Base-by-base conservation (phyloP, 2,113 vertebrate genomes). In the Microcebus jonahi region DNA sequence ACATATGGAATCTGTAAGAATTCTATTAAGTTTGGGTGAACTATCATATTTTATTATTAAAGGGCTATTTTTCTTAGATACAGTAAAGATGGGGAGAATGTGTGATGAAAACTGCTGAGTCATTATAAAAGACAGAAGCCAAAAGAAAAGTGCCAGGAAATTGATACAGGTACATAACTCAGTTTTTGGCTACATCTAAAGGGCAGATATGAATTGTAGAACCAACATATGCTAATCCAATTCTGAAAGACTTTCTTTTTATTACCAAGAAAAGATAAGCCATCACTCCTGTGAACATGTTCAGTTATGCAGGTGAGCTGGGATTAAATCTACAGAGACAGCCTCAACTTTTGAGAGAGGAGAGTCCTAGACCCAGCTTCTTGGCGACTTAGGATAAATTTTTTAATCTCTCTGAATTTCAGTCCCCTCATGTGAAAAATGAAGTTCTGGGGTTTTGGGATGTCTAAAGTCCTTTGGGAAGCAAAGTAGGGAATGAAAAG, bases 1-100 rank as follows among this genome's bases (percentile, higher is more conserved):
- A 39, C 89, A 71, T 27, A 89, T 34, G 29, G 45, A 83, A 91
- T 68, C 29, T 97, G 77, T 82, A 83, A 57, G 27, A 93, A 77
- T 27, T 96, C 17, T 83, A 65, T 70, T 80, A 61, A 67, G 88
- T 48, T 48, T 79, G 39, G 67, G 9, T 42, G 27, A 59, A 77
- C 18, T 39, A 4, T 79, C 83, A 70, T 87, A 50, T 90, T 92
- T 90, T 53, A 67, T 55, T 95, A 29, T 81, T 85, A 82, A 93
- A 70, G 6, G 48, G 1, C 13, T 68, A 13, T 90, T 91, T 88
- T 97, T 83, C 68, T 82, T 77, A 88, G 90, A 85, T 29, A 79
- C 9, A 68, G 14, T 77, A 39, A 42, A 76, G 34, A 65, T 7
- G 8, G 4, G 13, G 20, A 42, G n/a, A 4, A 13, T 9, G 48